Percentiles rank a stretch among this genome's conserved stretches.
These are phyloP conservation scores for Alauda arvensis DNA, from an alignment of 2,797 vertebrate genomes.

Conservation along the genomic window DNA sequence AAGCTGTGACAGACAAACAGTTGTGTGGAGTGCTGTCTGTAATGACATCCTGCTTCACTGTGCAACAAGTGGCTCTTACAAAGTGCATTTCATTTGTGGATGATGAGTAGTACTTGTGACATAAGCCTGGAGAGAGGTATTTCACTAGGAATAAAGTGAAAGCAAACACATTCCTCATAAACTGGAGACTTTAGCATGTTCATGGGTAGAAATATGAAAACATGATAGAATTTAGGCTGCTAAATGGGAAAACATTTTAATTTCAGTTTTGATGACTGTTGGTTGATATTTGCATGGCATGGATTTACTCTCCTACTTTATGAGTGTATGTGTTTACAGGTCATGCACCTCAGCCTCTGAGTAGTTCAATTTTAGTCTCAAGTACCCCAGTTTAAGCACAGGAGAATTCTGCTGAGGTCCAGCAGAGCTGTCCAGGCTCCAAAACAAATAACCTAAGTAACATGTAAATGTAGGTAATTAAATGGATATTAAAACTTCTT, in stretches of 20 bases:
- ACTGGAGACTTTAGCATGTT: not conserved
- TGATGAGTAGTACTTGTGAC: not conserved
- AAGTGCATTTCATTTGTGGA: not conserved
- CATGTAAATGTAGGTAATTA: not conserved
- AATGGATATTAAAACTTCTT: not conserved
- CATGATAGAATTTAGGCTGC: not conserved
- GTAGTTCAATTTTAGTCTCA: not conserved
- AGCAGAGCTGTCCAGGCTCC: not conserved
- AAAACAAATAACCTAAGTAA: not conserved
- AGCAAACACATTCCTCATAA: not conserved
- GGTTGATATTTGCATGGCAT: not conserved
- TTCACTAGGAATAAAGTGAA: not conserved
- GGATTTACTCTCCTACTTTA: not conserved
- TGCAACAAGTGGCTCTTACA: not conserved
- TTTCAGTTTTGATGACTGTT: constrained; percentile 7
- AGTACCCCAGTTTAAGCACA: not conserved
- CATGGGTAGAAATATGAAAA: not conserved
- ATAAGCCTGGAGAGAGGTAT: too few relatives aligned
- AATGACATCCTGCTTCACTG: not conserved
- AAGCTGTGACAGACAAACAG: not conserved
- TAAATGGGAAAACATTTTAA: constrained; percentile 41
- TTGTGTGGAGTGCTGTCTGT: not conserved
- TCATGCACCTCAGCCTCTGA: not conserved
- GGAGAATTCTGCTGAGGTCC: not conserved
- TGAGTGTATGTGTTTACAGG: not conserved